Conservation (phyloP, 2,888 invertebrate genomes). For the Deilephila porcellus region DNA sequence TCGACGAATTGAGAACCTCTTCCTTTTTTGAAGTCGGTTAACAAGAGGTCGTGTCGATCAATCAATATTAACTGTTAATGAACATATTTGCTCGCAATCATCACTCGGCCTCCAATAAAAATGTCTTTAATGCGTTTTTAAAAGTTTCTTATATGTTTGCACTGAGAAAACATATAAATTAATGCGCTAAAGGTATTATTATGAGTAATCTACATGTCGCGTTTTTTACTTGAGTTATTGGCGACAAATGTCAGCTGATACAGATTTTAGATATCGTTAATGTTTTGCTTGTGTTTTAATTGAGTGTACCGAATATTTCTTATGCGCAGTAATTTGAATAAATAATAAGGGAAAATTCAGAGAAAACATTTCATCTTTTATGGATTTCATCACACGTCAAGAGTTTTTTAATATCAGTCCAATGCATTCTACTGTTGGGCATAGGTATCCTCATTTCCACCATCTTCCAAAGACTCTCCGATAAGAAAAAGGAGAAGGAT, state of each 20-base stretch:
- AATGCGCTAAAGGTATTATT: slow-evolving; percentile 12
- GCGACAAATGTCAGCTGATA: slow-evolving; percentile 9
- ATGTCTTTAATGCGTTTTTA: background rate
- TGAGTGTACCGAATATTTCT: background rate
- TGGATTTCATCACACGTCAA: no score
- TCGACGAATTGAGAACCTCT: no score
- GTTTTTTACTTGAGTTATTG: slow-evolving; percentile 15
- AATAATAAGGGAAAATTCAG: no score
- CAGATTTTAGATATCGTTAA: slow-evolving; percentile 11
- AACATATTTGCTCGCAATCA: background rate
- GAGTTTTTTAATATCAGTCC: no score
- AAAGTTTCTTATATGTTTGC: background rate
- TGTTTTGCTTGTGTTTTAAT: background rate
- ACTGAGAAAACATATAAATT: slow-evolving; percentile 2
- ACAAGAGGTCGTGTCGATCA: background rate
- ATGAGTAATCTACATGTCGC: slow-evolving; percentile 4
- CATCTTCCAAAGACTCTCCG: no score
- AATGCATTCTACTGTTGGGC: no score
- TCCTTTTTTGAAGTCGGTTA: no score
- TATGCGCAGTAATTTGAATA: background rate
- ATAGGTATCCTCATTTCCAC: no score
- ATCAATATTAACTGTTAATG: background rate
- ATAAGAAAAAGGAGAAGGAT: no score
- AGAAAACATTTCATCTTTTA: no score
- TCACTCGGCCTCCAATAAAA: background rate